Percentiles rank a stretch among this genome's conserved stretches.
These are phyloP conservation scores for Phoeniculus purpureus DNA, from an alignment of 2,797 vertebrate genomes.

Conservation along the genomic window DNA sequence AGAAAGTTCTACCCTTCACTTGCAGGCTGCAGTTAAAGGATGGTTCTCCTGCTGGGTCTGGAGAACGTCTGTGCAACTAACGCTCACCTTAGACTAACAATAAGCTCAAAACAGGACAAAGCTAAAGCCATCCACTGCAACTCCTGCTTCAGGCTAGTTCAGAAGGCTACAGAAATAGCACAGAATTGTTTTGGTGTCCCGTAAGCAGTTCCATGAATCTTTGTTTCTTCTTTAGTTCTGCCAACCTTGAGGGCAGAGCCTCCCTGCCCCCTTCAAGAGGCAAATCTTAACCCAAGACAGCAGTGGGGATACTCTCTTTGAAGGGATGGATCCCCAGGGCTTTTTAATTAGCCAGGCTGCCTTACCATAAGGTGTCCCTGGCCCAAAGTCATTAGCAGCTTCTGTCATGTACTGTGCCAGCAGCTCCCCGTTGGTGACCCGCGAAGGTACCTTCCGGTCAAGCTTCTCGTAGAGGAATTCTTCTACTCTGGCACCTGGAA, in stretches of 20 bases:
- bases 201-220: neutral
- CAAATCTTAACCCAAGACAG: neutral
- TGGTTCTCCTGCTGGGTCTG: neutral
- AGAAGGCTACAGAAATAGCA: neutral
- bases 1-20: neutral
- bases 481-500: conserved; percentile 89
- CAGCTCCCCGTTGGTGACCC: conserved; percentile 89
- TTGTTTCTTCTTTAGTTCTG: neutral
- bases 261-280: neutral
- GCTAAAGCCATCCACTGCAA: neutral
- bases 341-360: neutral
- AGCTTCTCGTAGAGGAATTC: conserved; percentile 96
- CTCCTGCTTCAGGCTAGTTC: neutral
- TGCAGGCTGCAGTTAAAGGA: neutral
- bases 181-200: neutral
- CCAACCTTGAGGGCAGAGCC: neutral
- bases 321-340: neutral
- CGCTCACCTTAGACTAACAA: neutral
- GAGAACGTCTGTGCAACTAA: neutral
- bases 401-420: conserved; percentile 94
- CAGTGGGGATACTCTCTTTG: neutral
- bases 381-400: conserved; percentile 89
- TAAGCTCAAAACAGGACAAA: neutral
- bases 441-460: conserved; percentile 90
- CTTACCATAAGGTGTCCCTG: conserved; percentile 89